Percentiles rank a stretch among this genome's conserved stretches.
Conservation (phyloP, 1,140 invertebrate genomes). For the Pachypeltis micranthus region DNA sequence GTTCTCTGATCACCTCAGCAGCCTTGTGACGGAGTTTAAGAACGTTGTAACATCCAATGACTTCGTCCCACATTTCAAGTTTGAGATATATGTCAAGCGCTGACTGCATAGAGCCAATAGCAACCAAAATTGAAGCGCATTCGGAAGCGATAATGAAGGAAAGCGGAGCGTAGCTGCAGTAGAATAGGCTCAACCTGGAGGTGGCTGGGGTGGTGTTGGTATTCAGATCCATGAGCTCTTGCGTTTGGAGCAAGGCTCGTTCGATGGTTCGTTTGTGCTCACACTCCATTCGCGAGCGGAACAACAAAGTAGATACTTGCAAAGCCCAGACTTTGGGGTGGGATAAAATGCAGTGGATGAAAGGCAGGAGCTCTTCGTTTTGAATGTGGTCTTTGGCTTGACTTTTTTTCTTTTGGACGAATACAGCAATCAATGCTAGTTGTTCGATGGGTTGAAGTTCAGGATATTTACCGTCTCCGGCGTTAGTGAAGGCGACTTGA, state of each 20-base stretch:
- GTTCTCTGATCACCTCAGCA: constrained; percentile 72
- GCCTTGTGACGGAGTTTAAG: constrained; percentile 77
- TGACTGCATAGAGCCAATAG: constrained; percentile 67
- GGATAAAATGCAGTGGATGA: constrained; percentile 44
- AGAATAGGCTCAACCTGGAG: constrained; percentile 45
- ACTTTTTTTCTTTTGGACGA: constrained; percentile 53
- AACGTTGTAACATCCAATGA: constrained; percentile 78
- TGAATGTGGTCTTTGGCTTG: constrained; percentile 64
- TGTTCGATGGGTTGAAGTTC: constrained; percentile 63
- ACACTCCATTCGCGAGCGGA: constrained; percentile 64
- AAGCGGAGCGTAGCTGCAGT: constrained; percentile 43
- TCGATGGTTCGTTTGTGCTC: constrained; percentile 67
- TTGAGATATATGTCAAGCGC: constrained; percentile 74
- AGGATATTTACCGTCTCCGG: constrained; percentile 38
- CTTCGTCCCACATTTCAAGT: constrained; percentile 82
- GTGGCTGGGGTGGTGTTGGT: constrained; percentile 26
- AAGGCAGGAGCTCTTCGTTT: constrained; percentile 66
- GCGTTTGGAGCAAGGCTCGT: constrained; percentile 64
- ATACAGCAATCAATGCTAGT: constrained; percentile 55
- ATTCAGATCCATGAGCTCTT: constrained; percentile 19
- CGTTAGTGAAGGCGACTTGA: constrained; percentile 56
- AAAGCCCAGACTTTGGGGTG: constrained; percentile 38
- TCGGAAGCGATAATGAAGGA: constrained; percentile 62
- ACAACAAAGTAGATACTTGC: constrained; percentile 35
- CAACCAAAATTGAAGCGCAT: constrained; percentile 64